Conservation (phyloP, 2,113 vertebrate species). For the cattle (Bos taurus) region DNA sequence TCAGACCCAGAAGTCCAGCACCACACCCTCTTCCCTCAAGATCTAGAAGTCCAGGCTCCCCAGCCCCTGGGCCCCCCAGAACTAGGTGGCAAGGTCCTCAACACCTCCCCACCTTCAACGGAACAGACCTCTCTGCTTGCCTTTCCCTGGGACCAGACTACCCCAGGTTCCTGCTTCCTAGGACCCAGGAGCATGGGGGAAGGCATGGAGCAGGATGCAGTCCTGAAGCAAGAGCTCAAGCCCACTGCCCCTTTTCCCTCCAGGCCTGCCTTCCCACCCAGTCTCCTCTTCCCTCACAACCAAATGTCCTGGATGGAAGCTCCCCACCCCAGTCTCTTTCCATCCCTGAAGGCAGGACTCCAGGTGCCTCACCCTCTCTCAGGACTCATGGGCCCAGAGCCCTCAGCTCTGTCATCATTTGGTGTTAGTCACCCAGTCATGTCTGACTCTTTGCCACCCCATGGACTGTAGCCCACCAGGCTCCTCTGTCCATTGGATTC, state of each 20-base stretch:
- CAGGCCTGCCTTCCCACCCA: background rate
- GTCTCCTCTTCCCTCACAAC: background rate
- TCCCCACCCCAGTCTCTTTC: background rate
- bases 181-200: background rate
- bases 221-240: background rate
- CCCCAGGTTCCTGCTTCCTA: background rate
- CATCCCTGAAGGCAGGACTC: background rate
- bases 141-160: no score
- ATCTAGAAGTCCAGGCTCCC: background rate
- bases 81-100: background rate
- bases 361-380: background rate
- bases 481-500: background rate
- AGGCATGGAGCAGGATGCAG: no score
- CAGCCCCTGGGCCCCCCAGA: background rate
- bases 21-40: background rate
- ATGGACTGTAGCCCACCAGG: background rate
- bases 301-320: background rate
- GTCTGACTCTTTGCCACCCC: background rate
- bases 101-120: background rate
- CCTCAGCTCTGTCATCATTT: background rate
- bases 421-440: background rate
- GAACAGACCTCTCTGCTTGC: background rate
- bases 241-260: background rate
- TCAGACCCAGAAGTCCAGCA: background rate
- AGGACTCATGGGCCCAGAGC: background rate